Percentiles rank a stretch among this genome's conserved stretches.
phyloP scores from a whole-genome alignment of 2,113 vertebrate genomes.

The Cryptotis parvus region DNA sequence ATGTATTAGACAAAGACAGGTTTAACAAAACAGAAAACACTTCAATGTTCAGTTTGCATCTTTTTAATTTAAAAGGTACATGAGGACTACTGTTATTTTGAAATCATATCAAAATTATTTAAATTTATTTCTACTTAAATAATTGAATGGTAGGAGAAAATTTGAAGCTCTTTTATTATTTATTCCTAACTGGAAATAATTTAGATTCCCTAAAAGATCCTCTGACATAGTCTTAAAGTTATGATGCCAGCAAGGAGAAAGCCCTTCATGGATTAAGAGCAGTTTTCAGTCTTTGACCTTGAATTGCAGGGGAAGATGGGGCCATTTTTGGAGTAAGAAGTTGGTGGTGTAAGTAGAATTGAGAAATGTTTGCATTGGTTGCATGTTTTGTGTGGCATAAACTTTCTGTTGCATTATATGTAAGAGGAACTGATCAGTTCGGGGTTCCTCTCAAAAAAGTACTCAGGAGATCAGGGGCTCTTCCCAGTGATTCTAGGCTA shows the following conservation, averaged over 20 bases:
- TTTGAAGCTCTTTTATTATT: not conserved
- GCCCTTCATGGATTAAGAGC: not conserved
- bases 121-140: slow-evolving; percentile 36
- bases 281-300: not conserved
- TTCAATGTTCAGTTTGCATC: not conserved
- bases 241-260: not conserved
- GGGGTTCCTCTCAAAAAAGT: too few relatives aligned
- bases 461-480: too few relatives aligned
- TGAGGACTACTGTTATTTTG: slow-evolving; percentile 11
- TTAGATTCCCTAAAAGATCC: not conserved
- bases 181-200: not conserved
- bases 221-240: not conserved
- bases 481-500: not conserved
- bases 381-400: not conserved
- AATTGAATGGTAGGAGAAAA: not conserved
- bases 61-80: slow-evolving; percentile 2
- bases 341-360: not conserved
- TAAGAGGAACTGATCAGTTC: not conserved
- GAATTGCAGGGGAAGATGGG: not conserved
- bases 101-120: slow-evolving; percentile 5
- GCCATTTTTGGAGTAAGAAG: rapidly evolving
- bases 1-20: slow-evolving; percentile 9
- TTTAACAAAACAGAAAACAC: slow-evolving; percentile 7
- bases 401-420: not conserved
- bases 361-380: not conserved